Evolutionary conservation across 2,113 vertebrate genomes (phyloP).

Genomic region (Aphyosemion australe): DNA sequence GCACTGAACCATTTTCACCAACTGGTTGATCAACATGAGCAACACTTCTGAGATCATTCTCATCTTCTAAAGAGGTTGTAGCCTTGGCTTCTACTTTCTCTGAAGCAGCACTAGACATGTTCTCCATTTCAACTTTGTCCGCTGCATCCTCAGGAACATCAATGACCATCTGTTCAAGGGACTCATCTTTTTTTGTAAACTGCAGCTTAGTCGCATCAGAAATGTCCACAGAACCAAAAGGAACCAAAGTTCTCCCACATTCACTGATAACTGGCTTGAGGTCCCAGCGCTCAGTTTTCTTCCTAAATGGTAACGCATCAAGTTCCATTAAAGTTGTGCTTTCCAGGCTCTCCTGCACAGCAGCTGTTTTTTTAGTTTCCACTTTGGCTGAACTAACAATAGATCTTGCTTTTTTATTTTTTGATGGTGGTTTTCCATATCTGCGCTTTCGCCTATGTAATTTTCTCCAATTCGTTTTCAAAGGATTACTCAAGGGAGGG

Average conservation of each 20-base stretch:
- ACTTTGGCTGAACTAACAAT: neutral
- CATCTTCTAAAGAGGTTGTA: constrained; percentile 1
- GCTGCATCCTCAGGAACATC: constrained; percentile 3
- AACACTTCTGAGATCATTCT: neutral
- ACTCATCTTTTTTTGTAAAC: constrained; percentile 2
- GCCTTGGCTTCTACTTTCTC: neutral
- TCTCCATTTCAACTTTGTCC: neutral
- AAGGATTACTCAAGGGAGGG: neutral
- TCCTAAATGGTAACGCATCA: constrained; percentile 46
- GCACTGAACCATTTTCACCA: neutral
- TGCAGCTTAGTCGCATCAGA: constrained; percentile 22
- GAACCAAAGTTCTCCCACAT: constrained; percentile 79
- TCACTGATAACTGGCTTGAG: constrained; percentile 74
- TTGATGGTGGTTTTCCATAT: constrained; percentile 40
- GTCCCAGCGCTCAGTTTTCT: constrained; percentile 72
- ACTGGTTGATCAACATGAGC: constrained; percentile 4
- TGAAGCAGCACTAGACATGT: constrained; percentile 6
- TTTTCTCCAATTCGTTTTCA: constrained; percentile 45
- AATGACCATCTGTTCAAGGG: constrained; percentile 21
- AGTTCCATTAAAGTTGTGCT: constrained; percentile 11
- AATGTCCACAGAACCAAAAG: constrained; percentile 65
- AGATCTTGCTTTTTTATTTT: constrained; percentile 35
- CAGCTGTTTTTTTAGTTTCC: constrained; percentile 1
- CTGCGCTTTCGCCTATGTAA: constrained; percentile 34
- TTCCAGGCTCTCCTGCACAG: constrained; percentile 1